These are phyloP conservation scores for Pseudorhiza aurosa DNA, from an alignment of 30 jellyfish, hydroid and myxozoan species.

Conservation along the genomic window DNA sequence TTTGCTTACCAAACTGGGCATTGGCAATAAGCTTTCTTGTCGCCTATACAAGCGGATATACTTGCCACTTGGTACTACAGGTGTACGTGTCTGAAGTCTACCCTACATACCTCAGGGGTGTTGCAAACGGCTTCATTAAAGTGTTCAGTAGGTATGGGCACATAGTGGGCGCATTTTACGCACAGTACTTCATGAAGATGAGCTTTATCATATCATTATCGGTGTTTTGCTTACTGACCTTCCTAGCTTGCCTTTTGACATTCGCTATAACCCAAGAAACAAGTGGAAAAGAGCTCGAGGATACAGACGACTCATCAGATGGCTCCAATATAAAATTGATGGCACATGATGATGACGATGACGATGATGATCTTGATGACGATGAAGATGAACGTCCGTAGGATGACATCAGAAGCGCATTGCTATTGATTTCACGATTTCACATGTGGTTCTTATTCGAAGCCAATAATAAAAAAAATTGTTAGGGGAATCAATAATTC, in stretches of 20 bases:
- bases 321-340: conserved; percentile 25
- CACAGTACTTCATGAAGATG: conserved; percentile 73
- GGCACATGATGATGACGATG: conserved; percentile 26
- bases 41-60: conserved; percentile 73
- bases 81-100: conserved; percentile 66
- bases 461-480: no score
- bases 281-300: conserved; percentile 53
- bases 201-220: conserved; percentile 40
- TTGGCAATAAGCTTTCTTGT: conserved; percentile 50
- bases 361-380: neutral
- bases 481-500: no score
- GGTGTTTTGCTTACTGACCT: conserved; percentile 49
- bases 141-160: conserved; percentile 67
- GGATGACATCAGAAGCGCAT: neutral
- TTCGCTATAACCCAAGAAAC: conserved; percentile 57
- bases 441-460: no score
- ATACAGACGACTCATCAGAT: conserved; percentile 60
- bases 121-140: conserved; percentile 62
- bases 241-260: conserved; percentile 54
- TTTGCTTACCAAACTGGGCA: conserved; percentile 73
- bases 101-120: conserved; percentile 66
- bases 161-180: conserved; percentile 69
- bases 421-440: no score
- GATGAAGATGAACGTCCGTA: neutral
- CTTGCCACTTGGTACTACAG: conserved; percentile 64